A percentile compares a stretch with the other conserved stretches of the same genome.
These are phyloP conservation scores for Pollenia labialis DNA, from an alignment of 2,888 invertebrate species.

Conservation along the genomic window DNA sequence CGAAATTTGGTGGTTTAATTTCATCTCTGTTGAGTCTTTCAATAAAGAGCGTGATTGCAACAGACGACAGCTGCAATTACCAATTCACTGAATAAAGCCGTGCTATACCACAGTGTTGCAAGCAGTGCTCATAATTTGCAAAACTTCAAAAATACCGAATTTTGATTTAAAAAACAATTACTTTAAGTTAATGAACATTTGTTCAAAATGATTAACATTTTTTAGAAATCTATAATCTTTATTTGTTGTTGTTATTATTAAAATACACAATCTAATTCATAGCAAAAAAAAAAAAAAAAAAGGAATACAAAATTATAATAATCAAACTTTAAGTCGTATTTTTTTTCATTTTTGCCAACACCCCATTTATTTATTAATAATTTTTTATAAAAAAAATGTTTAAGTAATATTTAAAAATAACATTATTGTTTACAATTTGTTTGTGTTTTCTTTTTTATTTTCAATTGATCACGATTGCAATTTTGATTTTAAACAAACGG, in stretches of 20 bases:
- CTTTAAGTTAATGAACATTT: too few species aligned
- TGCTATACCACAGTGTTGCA: not conserved
- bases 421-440: conserved; percentile 8
- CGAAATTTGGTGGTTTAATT: too few species aligned
- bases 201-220: too few species aligned
- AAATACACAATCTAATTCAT: not conserved
- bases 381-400: not conserved
- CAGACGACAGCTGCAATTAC: too few species aligned
- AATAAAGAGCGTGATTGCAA: too few species aligned
- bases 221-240: too few species aligned
- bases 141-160: too few species aligned
- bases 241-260: too few species aligned
- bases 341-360: not conserved
- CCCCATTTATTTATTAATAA: not conserved
- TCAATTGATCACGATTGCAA: conserved; percentile 41
- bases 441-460: not conserved
- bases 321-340: not conserved
- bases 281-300: not conserved
- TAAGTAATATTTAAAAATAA: conserved; percentile 17
- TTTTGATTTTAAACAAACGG: conserved; percentile 4
- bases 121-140: too few species aligned
- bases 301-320: not conserved
- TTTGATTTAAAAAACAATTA: too few species aligned
- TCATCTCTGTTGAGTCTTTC: too few species aligned
- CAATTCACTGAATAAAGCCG: too few species aligned